These are phyloP conservation scores for Diabrotica virgifera DNA, from an alignment of 1,140 invertebrate species.

Conservation along the genomic window DNA sequence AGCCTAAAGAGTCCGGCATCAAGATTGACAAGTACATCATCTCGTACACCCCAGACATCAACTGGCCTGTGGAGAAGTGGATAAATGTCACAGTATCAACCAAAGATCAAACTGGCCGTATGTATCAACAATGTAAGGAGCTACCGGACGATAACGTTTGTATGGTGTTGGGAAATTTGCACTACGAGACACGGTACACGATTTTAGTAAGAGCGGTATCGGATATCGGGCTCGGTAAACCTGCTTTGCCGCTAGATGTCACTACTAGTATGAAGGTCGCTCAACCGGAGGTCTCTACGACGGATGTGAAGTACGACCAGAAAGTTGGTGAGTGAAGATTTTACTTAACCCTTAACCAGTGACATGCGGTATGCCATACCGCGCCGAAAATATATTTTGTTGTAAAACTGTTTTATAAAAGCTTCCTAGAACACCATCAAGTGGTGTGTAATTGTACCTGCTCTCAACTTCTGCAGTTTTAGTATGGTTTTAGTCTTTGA, in stretches of 20 bases:
- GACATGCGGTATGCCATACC: no score
- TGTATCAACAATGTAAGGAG: not conserved
- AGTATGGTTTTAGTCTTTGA: no score
- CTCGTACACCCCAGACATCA: constrained; percentile 35
- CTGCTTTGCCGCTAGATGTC: constrained; percentile 48
- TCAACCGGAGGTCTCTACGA: constrained; percentile 2
- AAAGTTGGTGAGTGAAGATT: constrained; percentile 46
- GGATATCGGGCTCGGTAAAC: constrained; percentile 53
- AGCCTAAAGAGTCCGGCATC: constrained; percentile 32
- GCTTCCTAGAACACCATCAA: no score
- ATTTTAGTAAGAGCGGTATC: constrained; percentile 56
- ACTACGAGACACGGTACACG: constrained; percentile 53
- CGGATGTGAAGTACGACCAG: constrained; percentile 30
- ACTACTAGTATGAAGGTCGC: constrained; percentile 34
- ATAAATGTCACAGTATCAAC: constrained; percentile 26
- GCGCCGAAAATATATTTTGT: no score
- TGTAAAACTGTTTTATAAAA: no score
- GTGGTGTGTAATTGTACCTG: no score
- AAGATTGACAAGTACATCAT: constrained; percentile 35
- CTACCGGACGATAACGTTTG: constrained; percentile 25
- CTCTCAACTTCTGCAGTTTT: no score
- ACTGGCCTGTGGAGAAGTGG: constrained; percentile 37
- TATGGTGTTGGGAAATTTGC: constrained; percentile 48
- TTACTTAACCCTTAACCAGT: no score
- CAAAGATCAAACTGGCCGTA: not conserved